Percentiles rank a stretch among this genome's conserved stretches.
phyloP scores from a whole-genome alignment of 2,113 vertebrate genomes.

The Hystrix brachyura region DNA sequence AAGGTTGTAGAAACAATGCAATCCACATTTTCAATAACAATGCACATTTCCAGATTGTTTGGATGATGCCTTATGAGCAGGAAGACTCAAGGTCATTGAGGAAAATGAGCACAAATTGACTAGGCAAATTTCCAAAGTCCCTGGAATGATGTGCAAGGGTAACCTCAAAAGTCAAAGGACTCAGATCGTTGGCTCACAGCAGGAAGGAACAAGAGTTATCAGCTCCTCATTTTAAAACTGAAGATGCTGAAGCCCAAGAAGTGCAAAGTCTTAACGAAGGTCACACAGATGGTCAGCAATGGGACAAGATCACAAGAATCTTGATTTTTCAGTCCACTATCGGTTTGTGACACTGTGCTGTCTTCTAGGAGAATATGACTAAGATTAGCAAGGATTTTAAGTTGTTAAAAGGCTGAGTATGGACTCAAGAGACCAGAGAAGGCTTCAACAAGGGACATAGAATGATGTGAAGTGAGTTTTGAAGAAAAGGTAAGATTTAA shows the following conservation, averaged over 20 bases:
- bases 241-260: not conserved
- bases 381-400: not conserved
- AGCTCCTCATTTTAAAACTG: not conserved
- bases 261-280: not conserved
- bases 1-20: not conserved
- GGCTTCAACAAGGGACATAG: not conserved
- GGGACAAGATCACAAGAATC: not conserved
- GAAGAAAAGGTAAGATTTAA: not conserved
- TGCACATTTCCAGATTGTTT: not conserved
- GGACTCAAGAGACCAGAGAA: not conserved
- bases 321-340: slow-evolving; percentile 16
- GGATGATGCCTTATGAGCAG: not conserved
- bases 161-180: slow-evolving; percentile 51
- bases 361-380: slow-evolving; percentile 21
- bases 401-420: not conserved
- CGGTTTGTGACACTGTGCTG: not conserved
- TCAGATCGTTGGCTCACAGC: not conserved
- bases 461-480: not conserved
- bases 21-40: slow-evolving; percentile 25
- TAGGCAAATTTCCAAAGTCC: not conserved
- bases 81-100: not conserved
- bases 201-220: slow-evolving; percentile 5
- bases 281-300: not conserved
- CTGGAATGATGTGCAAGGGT: not conserved
- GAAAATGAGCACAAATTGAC: not conserved